Percentiles rank a stretch among this genome's conserved stretches.
These are phyloP conservation scores for Zeugodacus cucurbitae DNA, from an alignment of 1,140 invertebrate species.

Conservation along the genomic window DNA sequence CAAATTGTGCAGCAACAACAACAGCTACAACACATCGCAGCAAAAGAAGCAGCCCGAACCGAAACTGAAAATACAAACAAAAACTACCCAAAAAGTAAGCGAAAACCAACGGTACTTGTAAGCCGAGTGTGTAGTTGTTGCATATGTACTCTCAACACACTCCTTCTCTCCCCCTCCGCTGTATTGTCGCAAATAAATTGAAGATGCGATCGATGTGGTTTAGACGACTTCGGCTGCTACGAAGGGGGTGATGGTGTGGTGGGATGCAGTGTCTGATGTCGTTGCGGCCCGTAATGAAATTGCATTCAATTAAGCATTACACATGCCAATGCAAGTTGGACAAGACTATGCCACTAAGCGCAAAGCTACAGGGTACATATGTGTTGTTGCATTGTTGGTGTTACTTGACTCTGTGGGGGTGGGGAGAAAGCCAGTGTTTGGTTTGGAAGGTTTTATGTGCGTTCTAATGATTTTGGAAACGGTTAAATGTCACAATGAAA, in stretches of 20 bases:
- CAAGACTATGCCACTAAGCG: background rate
- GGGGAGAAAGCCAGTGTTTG: background rate
- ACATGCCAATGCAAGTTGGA: constrained; percentile 24
- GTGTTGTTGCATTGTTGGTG: background rate
- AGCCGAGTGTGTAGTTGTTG: background rate
- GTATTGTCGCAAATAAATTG: background rate
- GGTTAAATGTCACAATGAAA: background rate
- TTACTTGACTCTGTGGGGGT: background rate
- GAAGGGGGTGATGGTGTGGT: background rate
- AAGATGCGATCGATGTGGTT: background rate
- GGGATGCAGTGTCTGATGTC: background rate
- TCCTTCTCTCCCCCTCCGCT: background rate
- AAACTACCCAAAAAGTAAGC: constrained; percentile 17
- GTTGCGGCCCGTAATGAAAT: constrained; percentile 39
- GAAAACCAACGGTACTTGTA: background rate
- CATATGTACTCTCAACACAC: background rate
- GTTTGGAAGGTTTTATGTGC: background rate
- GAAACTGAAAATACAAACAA: background rate
- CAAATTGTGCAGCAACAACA: background rate
- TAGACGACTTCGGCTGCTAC: background rate
- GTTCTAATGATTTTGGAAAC: background rate
- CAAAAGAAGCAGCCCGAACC: background rate
- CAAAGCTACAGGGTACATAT: background rate
- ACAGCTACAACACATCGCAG: background rate
- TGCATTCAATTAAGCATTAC: constrained; percentile 42